Percentiles rank a stretch among this genome's conserved stretches.
phyloP scores from a whole-genome alignment of 2,797 vertebrate genomes.

The Darevskia nairensis region DNA sequence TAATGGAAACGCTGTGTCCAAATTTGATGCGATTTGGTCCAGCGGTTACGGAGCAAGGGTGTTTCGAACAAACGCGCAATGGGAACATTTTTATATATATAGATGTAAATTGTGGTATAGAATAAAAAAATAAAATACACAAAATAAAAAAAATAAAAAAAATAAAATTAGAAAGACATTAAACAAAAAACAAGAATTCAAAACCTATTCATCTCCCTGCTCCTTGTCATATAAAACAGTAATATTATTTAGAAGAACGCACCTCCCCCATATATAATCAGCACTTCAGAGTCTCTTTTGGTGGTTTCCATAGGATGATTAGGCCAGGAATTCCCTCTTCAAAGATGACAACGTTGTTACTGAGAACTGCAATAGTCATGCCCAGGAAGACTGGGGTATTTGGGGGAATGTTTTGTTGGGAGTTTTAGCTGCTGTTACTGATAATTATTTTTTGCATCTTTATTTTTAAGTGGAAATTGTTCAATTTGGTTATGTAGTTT shows the following conservation, averaged over 20 bases:
- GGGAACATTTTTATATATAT: too few species aligned
- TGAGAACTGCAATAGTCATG: neutral
- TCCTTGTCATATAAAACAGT: neutral
- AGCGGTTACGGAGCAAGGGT: too few species aligned
- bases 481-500: too few species aligned
- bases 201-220: neutral
- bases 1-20: too few species aligned
- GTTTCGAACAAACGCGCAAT: too few species aligned
- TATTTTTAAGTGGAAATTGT: too few species aligned
- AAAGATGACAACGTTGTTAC: neutral
- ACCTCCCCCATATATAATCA: neutral
- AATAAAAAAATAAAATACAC: neutral
- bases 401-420: too few species aligned
- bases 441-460: too few species aligned
- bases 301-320: neutral
- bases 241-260: neutral
- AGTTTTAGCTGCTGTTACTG: too few species aligned
- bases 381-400: too few species aligned
- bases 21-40: too few species aligned
- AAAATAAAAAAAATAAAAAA: neutral
- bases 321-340: neutral
- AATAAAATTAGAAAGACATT: neutral
- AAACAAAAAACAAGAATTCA: neutral
- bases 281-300: neutral
- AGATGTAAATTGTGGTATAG: too few species aligned